Base-by-base conservation (phyloP, 2,113 vertebrate genomes). In the Hemiprocne comata region DNA sequence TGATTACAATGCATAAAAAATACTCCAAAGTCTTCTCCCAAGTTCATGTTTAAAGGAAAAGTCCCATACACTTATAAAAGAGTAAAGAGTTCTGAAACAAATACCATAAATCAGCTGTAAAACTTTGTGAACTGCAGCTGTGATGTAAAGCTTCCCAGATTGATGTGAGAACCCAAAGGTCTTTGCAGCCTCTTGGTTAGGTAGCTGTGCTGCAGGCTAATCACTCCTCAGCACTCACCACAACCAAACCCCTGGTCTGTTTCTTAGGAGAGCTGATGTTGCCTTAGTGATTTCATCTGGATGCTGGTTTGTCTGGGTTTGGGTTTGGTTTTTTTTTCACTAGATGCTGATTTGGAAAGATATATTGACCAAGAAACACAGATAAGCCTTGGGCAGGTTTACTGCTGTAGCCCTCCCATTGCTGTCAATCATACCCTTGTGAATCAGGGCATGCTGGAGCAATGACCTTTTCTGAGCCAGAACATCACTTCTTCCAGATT, bases 1-100 rank as follows among this genome's bases (percentile, higher is more conserved):
- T 70, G 70, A 93, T 78, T 89, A 84, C 36, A 87, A 75, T 19
- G 57, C 82, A 61, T 72, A 80, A 93, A 92, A 95, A 90, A 31
- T 50, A 89, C 62, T 95, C 54, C 40, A 69, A 92, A 89, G 61
- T 17, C 76, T 54, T 69, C 33, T 81, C 36, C 65, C 89, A 61
- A 48, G 72, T 89, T 73, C 0, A 0, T 48, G 33, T 92, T 91
- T 89, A 69, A 69, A 87, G 73, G 53, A 89, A 44, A 94, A 85
- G 73, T 82, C 70, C 73, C 14, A 13, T 58, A 48, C 46, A 53
- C 26, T 90, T 87, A 72, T 15, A 77, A 81, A 88, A 85, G 44
- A 87, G 53, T 61, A 57, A 81, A 86, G 75, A 84, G 54, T 84
- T 86, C 85, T 94, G 85, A 84, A 93, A 81, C 40, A 8, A 74